Evolutionary conservation across 2,888 invertebrate genomes (phyloP), one percentile per base, ranked within the genome.

Genomic region (Noctua janthe): DNA sequence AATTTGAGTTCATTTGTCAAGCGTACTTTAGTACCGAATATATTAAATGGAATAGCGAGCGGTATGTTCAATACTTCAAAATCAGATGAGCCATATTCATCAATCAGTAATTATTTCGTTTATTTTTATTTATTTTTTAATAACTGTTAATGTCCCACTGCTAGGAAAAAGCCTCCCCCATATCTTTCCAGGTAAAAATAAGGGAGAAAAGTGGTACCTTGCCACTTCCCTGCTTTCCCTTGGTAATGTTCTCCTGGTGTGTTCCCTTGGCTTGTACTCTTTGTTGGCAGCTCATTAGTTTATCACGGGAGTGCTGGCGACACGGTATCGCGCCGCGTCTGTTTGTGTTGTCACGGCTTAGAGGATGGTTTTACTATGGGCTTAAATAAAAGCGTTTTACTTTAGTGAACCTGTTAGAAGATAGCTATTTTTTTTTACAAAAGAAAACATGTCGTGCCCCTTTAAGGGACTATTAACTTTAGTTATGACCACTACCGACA

Each of bases 211-310:
- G 8, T n/a, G 43, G 3, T n/a, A 17, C n/a, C 2, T 13, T n/a
- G 0, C 8, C 1, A 54, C 0, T 20, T 66, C 6, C 17, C 6
- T 29, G 49, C 11, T 43, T 74, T 11, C 23, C 49, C 51, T 8
- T 35, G 76, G 35, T 43, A 29, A n/a, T 39, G 66, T 54, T 64
- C 54, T n/a, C 39, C 8, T 10, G 51, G 72, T 70, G 47, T 49
- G 66, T 35, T 76, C 29, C 51, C 54, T 7, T 13, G 43, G 69
- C 73, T 49, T 71, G 51, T 72, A 69, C 76, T 78, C 88, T 86
- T 86, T 86, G 88, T 87, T 74, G 73, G 78, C 74, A 83, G 71
- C 80, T 87, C 89, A 89, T 89, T 89, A 89, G 87, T 88, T 87
- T 89, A 89, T 82, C 72, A 78, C 73, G 75, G 71, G 73, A 70